Evolutionary conservation across 2,797 vertebrate genomes (phyloP).

Genomic region (Brachyalestes nurse): DNA sequence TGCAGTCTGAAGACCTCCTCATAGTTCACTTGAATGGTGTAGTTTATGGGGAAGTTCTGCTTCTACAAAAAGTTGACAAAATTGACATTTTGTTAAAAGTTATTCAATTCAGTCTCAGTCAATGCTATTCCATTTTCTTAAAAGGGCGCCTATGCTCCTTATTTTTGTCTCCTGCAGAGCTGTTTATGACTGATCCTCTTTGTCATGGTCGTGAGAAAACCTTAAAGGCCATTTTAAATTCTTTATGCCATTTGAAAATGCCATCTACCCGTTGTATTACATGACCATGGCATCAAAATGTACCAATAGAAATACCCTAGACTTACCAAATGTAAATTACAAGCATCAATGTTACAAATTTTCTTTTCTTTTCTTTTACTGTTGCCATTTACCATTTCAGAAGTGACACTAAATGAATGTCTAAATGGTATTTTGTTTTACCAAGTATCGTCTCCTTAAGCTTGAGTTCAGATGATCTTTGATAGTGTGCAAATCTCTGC

Average conservation of each 20-base stretch:
- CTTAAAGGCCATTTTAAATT: background rate
- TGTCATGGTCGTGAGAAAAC: background rate
- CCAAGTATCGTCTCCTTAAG: constrained; percentile 77
- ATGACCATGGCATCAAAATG: background rate
- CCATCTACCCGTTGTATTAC: background rate
- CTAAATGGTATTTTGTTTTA: constrained; percentile 61
- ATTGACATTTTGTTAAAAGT: constrained; percentile 1
- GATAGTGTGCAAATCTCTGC: constrained; percentile 72
- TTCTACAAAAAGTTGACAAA: constrained; percentile 66
- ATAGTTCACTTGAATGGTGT: constrained; percentile 75
- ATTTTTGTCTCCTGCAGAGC: too few species aligned
- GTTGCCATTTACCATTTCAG: too few species aligned
- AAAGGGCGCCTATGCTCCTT: too few species aligned
- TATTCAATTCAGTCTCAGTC: background rate
- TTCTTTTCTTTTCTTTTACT: too few species aligned
- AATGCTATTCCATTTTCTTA: too few species aligned
- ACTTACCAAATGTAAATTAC: too few species aligned
- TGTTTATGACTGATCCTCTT: too few species aligned
- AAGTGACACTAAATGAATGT: background rate
- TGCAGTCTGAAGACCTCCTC: constrained; percentile 77
- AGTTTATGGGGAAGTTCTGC: constrained; percentile 81
- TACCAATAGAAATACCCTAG: background rate
- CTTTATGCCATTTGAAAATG: background rate
- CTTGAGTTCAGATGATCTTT: constrained; percentile 67
- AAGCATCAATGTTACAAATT: too few species aligned